A percentile compares a stretch with the other conserved stretches of the same genome.
phyloP scores from a whole-genome alignment of 2,113 vertebrate species.

The Corythoichthys intestinalis region DNA sequence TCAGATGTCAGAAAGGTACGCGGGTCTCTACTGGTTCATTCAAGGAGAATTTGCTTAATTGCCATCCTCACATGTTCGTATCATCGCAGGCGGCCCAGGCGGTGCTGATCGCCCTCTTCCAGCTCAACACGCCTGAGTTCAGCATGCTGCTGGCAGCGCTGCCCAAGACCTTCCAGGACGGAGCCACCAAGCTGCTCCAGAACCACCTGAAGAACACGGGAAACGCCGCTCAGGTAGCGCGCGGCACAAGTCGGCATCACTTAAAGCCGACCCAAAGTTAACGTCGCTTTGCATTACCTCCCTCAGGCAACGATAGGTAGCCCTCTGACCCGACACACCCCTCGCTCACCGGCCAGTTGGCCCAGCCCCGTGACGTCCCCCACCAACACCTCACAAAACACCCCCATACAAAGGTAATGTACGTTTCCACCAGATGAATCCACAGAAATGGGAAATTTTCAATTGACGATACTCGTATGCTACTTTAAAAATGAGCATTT shows the following conservation, averaged over 20 bases:
- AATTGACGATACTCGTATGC: too few relatives aligned
- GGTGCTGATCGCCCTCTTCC: conserved; percentile 93
- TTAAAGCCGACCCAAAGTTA: too few relatives aligned
- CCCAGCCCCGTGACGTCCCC: conserved; percentile 93
- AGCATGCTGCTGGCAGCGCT: conserved; percentile 95
- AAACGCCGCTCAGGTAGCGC: conserved; percentile 83
- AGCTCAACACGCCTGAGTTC: conserved; percentile 97
- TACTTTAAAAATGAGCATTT: too few relatives aligned
- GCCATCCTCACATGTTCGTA: neutral
- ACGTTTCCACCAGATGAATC: neutral
- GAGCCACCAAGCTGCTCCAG: conserved; percentile 94
- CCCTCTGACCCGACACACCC: conserved; percentile 85
- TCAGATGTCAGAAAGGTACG: conserved; percentile 92
- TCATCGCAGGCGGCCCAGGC: conserved; percentile 86
- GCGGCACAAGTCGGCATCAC: neutral
- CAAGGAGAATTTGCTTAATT: neutral
- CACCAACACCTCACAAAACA: conserved; percentile 90
- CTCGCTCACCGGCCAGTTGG: conserved; percentile 90
- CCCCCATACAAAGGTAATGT: conserved; percentile 87
- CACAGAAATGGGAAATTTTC: too few relatives aligned
- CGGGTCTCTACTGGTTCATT: neutral
- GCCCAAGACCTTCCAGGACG: conserved; percentile 97
- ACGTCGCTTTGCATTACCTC: neutral
- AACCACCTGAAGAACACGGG: conserved; percentile 93
- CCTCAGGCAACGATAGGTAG: conserved; percentile 83